A percentile compares a stretch with the other conserved stretches of the same genome.
These are phyloP conservation scores for Tauraco hartlaubi DNA, from an alignment of 2,797 vertebrate species.

Conservation along the genomic window DNA sequence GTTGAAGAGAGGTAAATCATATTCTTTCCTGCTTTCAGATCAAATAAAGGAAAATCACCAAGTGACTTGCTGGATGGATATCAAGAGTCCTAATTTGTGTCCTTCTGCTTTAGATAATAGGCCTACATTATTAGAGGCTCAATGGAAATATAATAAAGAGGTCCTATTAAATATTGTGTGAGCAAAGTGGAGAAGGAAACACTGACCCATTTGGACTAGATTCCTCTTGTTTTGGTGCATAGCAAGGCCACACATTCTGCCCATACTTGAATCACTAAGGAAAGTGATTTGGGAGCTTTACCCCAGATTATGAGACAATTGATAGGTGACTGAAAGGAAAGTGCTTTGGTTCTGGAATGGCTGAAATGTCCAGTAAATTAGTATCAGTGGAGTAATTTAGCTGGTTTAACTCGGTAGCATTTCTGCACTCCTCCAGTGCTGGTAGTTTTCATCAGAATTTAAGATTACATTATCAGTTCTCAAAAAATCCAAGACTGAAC, in stretches of 20 bases:
- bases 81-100: not conserved
- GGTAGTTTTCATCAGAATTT: slow-evolving; percentile 10
- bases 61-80: not conserved
- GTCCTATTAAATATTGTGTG: not conserved
- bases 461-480: not conserved
- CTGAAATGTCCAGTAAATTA: slow-evolving; percentile 12
- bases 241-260: not conserved
- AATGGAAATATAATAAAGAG: not conserved
- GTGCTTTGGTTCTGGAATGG: not conserved
- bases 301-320: not conserved
- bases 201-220: not conserved
- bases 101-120: not conserved
- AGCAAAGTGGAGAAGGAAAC: not conserved
- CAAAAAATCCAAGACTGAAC: not conserved
- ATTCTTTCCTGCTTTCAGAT: not conserved
- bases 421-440: not conserved
- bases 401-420: not conserved
- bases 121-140: not conserved
- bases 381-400: not conserved
- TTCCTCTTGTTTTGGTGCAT: not conserved
- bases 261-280: not conserved
- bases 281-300: not conserved
- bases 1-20: not conserved
- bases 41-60: not conserved
- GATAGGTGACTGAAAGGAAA: not conserved